Base-by-base conservation (phyloP, 1,140 invertebrate species). In the Lycorma delicatula region DNA sequence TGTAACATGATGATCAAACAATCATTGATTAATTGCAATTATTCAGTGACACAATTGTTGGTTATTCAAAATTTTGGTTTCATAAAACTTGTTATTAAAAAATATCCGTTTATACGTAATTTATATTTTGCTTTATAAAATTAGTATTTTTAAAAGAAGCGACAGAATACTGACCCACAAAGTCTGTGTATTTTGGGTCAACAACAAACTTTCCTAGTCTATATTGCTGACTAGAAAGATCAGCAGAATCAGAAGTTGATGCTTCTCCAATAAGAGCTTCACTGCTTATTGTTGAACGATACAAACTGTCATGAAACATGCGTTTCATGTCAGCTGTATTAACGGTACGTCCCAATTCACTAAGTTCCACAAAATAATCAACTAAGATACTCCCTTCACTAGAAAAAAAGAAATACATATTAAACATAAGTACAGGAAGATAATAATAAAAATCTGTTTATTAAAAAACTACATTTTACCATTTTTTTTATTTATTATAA, bases 171-270 rank as follows among this genome's bases (percentile, higher is more conserved):
- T 70, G 73, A 91, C 88, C 87, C 68, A 90, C 84, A 68, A 93
- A 93, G 71, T 92, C 89, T n/a, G 89, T 93, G 67, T 81, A 89
- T 59, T 83, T 81, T 1, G 89, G 87, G 75, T 93, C 90, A 57
- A 93, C 82, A 0, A 81, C 76, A 66, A 89, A 92, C 63, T 83
- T 81, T 27, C 90, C 90, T 56, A 93, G 79, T 68, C 81, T 80
- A 58, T 84, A 77, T 54, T 60, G 53, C 1, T 50, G 53, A 77
- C 72, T 49, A 79, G 73, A 53, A 76, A 67, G 61, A 74, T 72
- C 56, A 71, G 71, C 44, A 71, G 48, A 60, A 74, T 75, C 16
- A 46, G 27, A 31, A 7, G 34, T 31, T 1, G 11, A 53, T 27
- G 25, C 44, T 12, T 28, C 59, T 2, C 56, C 56, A 2, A 50